Base-by-base conservation (phyloP, 1,140 invertebrate genomes). In the Antheraea mylitta region DNA sequence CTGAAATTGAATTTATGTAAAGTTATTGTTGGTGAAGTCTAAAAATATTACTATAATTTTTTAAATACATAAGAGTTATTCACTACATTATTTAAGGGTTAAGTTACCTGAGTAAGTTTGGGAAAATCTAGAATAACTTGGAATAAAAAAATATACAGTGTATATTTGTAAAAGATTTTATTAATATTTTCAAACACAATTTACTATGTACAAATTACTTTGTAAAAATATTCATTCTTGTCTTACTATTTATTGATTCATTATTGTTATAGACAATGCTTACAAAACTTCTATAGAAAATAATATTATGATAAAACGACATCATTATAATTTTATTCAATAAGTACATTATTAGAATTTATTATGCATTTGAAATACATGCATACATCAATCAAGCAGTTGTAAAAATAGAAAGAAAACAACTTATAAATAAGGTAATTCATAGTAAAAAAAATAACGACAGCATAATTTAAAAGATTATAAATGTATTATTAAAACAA, bases 141-240 rank as follows among this genome's bases (percentile, higher is more conserved):
- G 22, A 1, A 30, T 30, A 2, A 30, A 22, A 48, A 65, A n/a
- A 48, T 13, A 48, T 13, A 65, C 30, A 8, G 6, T 37, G 36
- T 38, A 67, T 65, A 30, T 66, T 75, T 87, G 86, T 89, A 89
- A 90, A 90, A 89, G 86, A 80, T 88, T 90, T 90, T 88, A 87
- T 89, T 86, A 85, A 87, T 91, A 87, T 86, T 84, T 75, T 89
- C 81, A 85, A 90, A 89, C 89, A 89, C 85, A 88, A 86, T 86
- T 87, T 80, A 81, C 83, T 88, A 91, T 90, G 80, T 90, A 91
- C 89, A 89, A 86, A 90, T 91, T 91, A 90, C 78, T 87, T 91
- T 91, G 89, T 90, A 91, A 90, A 90, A 91, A 90, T 89, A 90
- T 91, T 90, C 81, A 89, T 89, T 89, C 81, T 89, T 81, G 79